Conservation (phyloP, 2,888 invertebrate species). For the Polyommatus iphigenia region DNA sequence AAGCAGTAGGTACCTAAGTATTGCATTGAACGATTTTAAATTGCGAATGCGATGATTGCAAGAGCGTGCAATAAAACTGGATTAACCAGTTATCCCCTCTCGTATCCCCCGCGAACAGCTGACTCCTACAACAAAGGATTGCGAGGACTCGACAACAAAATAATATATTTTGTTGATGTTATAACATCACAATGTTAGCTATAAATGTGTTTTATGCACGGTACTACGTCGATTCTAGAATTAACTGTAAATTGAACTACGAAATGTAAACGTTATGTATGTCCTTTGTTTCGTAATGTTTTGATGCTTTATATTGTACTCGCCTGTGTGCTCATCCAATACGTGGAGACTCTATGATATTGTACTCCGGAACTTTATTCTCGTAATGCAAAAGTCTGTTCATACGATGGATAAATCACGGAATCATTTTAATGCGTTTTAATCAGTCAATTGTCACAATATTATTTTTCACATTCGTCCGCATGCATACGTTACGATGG, state of each 20-base stretch:
- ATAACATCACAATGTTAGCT: not conserved
- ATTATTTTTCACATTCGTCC: constrained; percentile 62
- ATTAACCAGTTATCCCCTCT: constrained; percentile 56
- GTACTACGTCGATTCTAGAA: constrained; percentile 6
- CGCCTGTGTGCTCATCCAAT: constrained; percentile 79
- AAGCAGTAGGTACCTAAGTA: not conserved
- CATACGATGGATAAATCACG: constrained; percentile 59
- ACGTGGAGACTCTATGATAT: constrained; percentile 64
- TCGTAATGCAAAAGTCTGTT: constrained; percentile 51
- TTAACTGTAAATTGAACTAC: constrained; percentile 11
- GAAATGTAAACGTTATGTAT: constrained; percentile 10
- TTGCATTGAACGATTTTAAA: constrained; percentile 10
- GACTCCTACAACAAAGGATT: constrained; percentile 73
- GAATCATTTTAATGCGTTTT: constrained; percentile 54
- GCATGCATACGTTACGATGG: constrained; percentile 58
- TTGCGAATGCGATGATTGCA: constrained; percentile 14
- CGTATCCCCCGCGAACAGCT: constrained; percentile 58
- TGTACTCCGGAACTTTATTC: constrained; percentile 63
- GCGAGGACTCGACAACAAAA: not conserved
- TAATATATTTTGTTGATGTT: not conserved
- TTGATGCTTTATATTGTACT: constrained; percentile 56
- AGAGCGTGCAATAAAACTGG: constrained; percentile 41
- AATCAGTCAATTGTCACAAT: constrained; percentile 66
- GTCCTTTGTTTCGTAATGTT: constrained; percentile 39
- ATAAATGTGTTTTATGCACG: not conserved